phyloP scores from a whole-genome alignment of 2,888 invertebrate species.

The Ophion slaviceki region DNA sequence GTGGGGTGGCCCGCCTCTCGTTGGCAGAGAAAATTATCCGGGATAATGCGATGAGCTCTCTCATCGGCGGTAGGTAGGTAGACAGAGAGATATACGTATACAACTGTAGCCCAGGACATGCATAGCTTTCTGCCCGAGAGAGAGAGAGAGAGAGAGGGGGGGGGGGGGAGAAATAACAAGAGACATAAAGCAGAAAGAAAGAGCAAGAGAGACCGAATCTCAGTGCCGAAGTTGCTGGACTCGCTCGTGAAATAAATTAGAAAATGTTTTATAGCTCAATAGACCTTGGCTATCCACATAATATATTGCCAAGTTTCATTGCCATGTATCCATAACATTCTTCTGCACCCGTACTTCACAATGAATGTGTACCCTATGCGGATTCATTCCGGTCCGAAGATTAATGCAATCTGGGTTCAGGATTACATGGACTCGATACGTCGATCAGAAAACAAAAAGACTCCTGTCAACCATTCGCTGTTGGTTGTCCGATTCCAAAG shows the following conservation, averaged over 20 bases:
- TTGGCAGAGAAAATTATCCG: conserved; percentile 67
- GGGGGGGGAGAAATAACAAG: conserved; percentile 22
- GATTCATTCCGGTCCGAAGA: conserved; percentile 6
- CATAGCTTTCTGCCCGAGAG: neutral
- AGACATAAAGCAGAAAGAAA: conserved; percentile 29
- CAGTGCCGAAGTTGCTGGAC: conserved; percentile 40
- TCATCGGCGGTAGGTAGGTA: conserved; percentile 68
- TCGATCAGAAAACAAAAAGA: neutral
- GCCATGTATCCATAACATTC: conserved; percentile 36
- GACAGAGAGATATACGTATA: conserved; percentile 13
- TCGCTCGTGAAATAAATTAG: conserved; percentile 60
- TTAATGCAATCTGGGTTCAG: conserved; percentile 5
- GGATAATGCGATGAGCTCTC: conserved; percentile 69
- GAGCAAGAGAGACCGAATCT: conserved; percentile 42
- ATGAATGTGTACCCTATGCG: conserved; percentile 21
- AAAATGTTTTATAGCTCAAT: conserved; percentile 65
- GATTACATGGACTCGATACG: neutral
- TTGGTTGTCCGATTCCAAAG: neutral
- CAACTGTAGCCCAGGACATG: neutral
- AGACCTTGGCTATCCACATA: conserved; percentile 49
- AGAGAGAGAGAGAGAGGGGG: neutral
- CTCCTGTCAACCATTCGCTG: neutral
- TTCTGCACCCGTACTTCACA: conserved; percentile 14
- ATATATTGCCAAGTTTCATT: conserved; percentile 27
- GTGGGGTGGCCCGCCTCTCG: conserved; percentile 65